phyloP scores from a whole-genome alignment of 1,140 invertebrate species.

The Drosophila melanica region DNA sequence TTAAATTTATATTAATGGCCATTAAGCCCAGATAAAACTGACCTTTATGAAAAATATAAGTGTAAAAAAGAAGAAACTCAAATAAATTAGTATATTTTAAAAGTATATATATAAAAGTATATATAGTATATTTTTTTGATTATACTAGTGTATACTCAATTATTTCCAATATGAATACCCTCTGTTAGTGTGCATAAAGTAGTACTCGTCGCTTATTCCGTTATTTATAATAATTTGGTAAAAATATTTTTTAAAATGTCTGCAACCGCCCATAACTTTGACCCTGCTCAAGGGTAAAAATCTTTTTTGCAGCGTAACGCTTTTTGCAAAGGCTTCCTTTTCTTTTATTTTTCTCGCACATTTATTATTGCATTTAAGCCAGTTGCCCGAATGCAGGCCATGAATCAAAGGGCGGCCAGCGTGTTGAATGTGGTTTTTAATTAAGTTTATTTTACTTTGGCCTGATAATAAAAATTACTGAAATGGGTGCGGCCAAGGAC shows the following conservation, averaged over 20 bases:
- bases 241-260: neutral
- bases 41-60: no score
- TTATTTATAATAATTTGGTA: neutral
- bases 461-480: constrained; percentile 74
- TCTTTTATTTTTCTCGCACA: constrained; percentile 35
- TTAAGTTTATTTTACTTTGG: constrained; percentile 76
- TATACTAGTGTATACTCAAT: no score
- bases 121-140: no score
- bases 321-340: neutral
- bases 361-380: constrained; percentile 70
- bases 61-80: no score
- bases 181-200: no score
- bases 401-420: constrained; percentile 62
- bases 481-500: constrained; percentile 31
- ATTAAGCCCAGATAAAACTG: no score
- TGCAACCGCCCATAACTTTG: neutral
- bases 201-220: no score
- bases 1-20: constrained; percentile 6
- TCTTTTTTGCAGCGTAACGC: neutral
- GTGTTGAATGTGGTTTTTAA: constrained; percentile 56
- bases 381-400: constrained; percentile 59
- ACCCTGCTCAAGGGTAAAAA: constrained; percentile 11
- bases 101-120: no score
- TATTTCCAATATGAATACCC: no score
- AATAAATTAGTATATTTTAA: no score